Base-by-base conservation (phyloP, 2,797 vertebrate species). In the Protosalanx chinensis region DNA sequence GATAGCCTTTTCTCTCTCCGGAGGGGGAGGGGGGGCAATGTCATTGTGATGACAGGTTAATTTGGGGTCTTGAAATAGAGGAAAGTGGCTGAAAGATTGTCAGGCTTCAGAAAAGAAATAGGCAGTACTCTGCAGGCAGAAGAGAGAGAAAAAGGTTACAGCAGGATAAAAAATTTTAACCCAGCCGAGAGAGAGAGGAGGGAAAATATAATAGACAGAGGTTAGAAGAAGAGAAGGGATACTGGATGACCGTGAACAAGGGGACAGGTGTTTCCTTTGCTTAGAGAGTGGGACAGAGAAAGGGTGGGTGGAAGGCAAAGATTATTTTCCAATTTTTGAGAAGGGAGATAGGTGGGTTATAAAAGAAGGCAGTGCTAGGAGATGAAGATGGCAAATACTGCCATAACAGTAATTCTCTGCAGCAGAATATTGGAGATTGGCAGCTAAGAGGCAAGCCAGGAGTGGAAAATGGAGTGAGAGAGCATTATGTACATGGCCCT, bases 381-480 rank as follows among this genome's bases (percentile, higher is more conserved):
- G 46, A 69, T 41, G 37, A 33, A 58, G 6, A 57, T 68, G 72
- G 35, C 51, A 73, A 81, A 72, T 72, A 61, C 20, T 6, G n/a
- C 58, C 63, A 73, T 73, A 76, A 63, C 49, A 76, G 76, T 79
- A 53, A 84, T 82, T 81, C 84, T 80, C 78, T 80, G 68, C 46
- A 61, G 64, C 62, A 72, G 75, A 57, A 67, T 85, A 79, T 73
- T 68, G 67, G 64, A 77, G 62, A 63, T 56, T 71, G 78, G 63
- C 70, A 37, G 20, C 27, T 72, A 65, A 67, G 49, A 76, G 65
- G 13, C 3, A 6, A 69, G 41, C 13, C n/a, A 72, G 35, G 72
- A 83, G 74, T 51, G 70, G 75, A 72, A 83, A 81, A 83, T 81
- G 80, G 79, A 81, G 65, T 74, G 63, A 73, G 73, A 80, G 73